Base-by-base conservation (phyloP, 2,888 invertebrate species). In the Acanthopleura granulata region DNA sequence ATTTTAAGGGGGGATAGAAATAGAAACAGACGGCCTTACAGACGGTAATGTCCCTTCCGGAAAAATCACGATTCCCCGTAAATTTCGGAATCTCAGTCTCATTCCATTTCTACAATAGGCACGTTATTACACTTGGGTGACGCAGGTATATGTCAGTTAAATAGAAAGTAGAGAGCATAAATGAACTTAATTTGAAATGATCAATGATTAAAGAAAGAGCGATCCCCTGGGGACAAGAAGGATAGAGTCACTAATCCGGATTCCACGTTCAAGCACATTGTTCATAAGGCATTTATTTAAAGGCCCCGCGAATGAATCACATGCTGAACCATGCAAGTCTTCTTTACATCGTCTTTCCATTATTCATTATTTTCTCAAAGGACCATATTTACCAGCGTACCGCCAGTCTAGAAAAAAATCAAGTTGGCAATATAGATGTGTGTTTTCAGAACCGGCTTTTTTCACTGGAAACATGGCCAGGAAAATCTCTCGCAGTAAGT, bases 291-390 rank as follows among this genome's bases (percentile, higher is more conserved):
- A 57, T 57, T 57, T 12, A 22, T 57, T 22, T 57, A n/a, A 22
- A 57, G 12, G 40, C 9, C 9, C 40, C 40, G 9, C 4, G 40
- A 40, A 40, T 40, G 40, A 40, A 40, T 40, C 40, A 40, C 40
- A 40, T 40, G 40, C 9, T 40, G 40, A 40, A 40, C 40, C 40
- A 9, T 40, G 12, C 57, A 4, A 22, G 12, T 57, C 57, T 57
- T 22, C 22, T 57, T 57, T 57, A 57, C 57, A 57, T 57, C 57
- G 57, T 57, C 22, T 18, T 57, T 57, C 57, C 57, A 57, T 57
- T 57, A 57, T 57, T 57, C 12, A 57, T 57, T 57, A 57, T 12
- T 22, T n/a, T 57, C 57, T 57, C 57, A 57, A 57, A 57, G 57
- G 22, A 57, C 57, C 18, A 18, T 22, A 3, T n/a, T 57, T 57